Evolutionary conservation across 2,888 invertebrate species (phyloP), one percentile per base, ranked within the genome.

Genomic region (Lysandra coridon): DNA sequence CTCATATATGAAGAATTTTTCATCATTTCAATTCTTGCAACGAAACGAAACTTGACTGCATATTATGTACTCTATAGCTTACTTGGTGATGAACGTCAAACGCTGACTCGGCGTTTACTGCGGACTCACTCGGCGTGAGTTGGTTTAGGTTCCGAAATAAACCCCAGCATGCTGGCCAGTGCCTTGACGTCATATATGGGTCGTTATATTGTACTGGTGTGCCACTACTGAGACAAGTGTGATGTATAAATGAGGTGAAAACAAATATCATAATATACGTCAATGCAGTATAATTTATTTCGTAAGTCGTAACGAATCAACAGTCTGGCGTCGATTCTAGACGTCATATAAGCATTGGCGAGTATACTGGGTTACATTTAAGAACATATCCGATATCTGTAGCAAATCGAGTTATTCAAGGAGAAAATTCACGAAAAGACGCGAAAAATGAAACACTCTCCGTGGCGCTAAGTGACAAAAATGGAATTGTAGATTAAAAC

Each of bases 391-490:
- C 57, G 2, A 69, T 69, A 69, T 69, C 69, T 69, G 69, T 14
- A 17, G 4, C 4, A 69, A 69, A 69, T 69, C 14, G 30, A 69
- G 33, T 69, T 69, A 69, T 33, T 33, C 33, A 33, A 23, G 69
- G 69, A 37, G 69, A 10, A 69, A 69, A 69, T 69, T 69, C 69
- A 37, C 14, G 33, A 69, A 69, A 69, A 17, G 62, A 69, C 33
- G 33, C 17, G 33, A 23, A 30, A 64, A 64, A 64, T 64, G 64
- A 64, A 64, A 64, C 30, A 64, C 64, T 64, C 64, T 3, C 7
- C 62, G 12, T 62, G 62, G 14, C 33, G 37, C 69, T 33, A 69
- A 69, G 69, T 69, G 69, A 64, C 64, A 10, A 69, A 69, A 69
- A 69, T 69, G 33, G 6, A 69, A 69, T 33, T 69, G 69, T 69